These are phyloP conservation scores for Conistra vaccinii DNA, from an alignment of 2,888 invertebrate genomes.

Conservation along the genomic window DNA sequence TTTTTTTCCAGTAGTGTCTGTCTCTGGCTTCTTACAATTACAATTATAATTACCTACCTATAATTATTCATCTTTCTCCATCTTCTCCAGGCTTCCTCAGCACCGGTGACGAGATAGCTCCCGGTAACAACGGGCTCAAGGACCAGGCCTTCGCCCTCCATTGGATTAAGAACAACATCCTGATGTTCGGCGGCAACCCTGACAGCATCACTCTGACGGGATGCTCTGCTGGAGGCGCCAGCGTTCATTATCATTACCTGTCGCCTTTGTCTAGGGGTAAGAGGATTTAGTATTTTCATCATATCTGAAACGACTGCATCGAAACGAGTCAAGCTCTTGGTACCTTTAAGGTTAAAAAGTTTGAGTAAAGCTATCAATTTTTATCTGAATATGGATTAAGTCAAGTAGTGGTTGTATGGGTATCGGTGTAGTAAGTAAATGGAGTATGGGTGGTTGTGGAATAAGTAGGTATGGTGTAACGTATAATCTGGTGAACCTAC, in stretches of 20 bases:
- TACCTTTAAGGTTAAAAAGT: too few species aligned
- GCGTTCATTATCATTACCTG: conserved; percentile 93
- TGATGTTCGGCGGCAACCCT: conserved; percentile 93
- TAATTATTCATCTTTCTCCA: background rate
- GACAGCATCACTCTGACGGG: conserved; percentile 93
- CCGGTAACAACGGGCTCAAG: conserved; percentile 94
- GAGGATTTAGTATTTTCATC: background rate
- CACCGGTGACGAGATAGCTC: conserved; percentile 92
- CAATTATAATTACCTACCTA: too few species aligned
- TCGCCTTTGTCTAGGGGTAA: conserved; percentile 91
- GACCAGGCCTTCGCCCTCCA: conserved; percentile 93
- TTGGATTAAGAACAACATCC: conserved; percentile 93
- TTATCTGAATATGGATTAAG: background rate
- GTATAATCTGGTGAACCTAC: too few species aligned
- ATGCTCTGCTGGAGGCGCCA: conserved; percentile 94
- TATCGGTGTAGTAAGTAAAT: too few species aligned
- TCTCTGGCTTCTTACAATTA: too few species aligned
- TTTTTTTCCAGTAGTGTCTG: too few species aligned
- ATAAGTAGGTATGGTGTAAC: too few species aligned
- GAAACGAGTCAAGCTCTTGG: background rate
- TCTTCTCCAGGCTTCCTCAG: conserved; percentile 92
- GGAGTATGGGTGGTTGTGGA: too few species aligned
- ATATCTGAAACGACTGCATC: background rate
- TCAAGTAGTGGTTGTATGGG: too few species aligned
- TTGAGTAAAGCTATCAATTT: background rate